A percentile compares a stretch with the other conserved stretches of the same genome.
Evolutionary conservation across 1,140 invertebrate species (phyloP).

Genomic region (Eueides isabella): DNA sequence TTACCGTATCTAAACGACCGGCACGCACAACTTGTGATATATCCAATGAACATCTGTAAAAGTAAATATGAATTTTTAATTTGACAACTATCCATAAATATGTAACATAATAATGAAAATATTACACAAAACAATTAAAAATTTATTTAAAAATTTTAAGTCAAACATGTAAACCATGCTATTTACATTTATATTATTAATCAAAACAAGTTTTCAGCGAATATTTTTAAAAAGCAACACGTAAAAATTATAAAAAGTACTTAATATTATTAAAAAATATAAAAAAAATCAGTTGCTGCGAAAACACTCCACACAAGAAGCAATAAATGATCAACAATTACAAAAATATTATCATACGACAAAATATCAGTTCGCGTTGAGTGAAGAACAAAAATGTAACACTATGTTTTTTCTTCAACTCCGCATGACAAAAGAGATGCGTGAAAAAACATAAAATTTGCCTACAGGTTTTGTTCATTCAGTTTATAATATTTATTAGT

Average conservation of each 20-base stretch:
- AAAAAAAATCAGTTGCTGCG: not conserved
- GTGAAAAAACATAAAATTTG: no score
- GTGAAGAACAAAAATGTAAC: no score
- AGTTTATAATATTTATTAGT: not conserved
- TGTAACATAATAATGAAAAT: not conserved
- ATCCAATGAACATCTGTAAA: slow-evolving; percentile 70
- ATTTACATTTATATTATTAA: not conserved
- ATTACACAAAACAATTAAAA: not conserved
- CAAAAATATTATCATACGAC: not conserved
- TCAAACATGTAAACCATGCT: not conserved
- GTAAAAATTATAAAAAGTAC: no score
- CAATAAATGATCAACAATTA: not conserved
- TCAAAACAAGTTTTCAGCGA: not conserved
- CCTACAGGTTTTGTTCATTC: no score
- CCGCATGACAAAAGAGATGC: no score
- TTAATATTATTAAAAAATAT: not conserved
- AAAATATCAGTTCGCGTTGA: no score
- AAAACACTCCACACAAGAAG: not conserved
- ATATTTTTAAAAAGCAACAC: no score
- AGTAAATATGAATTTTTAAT: slow-evolving; percentile 32
- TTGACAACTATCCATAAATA: not conserved
- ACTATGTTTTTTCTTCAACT: no score
- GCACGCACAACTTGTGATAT: slow-evolving; percentile 74
- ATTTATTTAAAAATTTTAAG: not conserved
- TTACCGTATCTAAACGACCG: slow-evolving; percentile 73